Evolutionary conservation across 2,113 vertebrate genomes (phyloP).

Genomic region (Tenebrosternarchus preto): DNA sequence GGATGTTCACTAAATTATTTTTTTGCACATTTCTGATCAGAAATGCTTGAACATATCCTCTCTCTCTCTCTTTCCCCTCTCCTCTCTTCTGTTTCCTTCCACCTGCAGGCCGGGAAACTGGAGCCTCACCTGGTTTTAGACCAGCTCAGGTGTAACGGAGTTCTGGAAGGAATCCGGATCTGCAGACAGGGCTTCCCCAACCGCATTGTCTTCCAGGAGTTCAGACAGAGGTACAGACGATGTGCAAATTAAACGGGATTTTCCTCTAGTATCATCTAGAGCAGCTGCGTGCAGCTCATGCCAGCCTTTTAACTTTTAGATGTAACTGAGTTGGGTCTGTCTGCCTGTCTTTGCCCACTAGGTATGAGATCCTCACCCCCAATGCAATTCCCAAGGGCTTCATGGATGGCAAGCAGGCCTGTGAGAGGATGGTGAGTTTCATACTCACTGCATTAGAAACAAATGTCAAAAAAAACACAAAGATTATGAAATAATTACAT

Average conservation of each 20-base stretch:
- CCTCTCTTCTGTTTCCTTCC: neutral
- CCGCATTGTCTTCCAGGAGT: slow-evolving; percentile 98
- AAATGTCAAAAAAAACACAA: no score
- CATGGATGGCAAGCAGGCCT: slow-evolving; percentile 98
- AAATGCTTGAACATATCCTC: neutral
- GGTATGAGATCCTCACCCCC: slow-evolving; percentile 97
- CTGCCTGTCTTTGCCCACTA: slow-evolving; percentile 61
- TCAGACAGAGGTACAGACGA: slow-evolving; percentile 88
- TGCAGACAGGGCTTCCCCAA: slow-evolving; percentile 98
- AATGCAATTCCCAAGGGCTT: slow-evolving; percentile 97
- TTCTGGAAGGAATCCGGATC: slow-evolving; percentile 94
- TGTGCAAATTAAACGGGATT: no score
- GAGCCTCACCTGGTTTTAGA: slow-evolving; percentile 95
- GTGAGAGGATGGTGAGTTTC: slow-evolving; percentile 89
- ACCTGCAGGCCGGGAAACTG: slow-evolving; percentile 87
- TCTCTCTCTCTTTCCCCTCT: neutral
- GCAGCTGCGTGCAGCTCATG: no score
- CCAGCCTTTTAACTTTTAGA: neutral
- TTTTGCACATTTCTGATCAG: no score
- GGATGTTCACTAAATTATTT: no score
- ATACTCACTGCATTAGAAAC: neutral
- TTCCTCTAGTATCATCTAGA: no score
- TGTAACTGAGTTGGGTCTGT: neutral
- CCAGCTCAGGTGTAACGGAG: slow-evolving; percentile 94
- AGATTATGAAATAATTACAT: no score